A percentile compares a stretch with the other conserved stretches of the same genome.
Evolutionary conservation across 2,113 vertebrate genomes (phyloP).

Genomic region (Casuarius casuarius): DNA sequence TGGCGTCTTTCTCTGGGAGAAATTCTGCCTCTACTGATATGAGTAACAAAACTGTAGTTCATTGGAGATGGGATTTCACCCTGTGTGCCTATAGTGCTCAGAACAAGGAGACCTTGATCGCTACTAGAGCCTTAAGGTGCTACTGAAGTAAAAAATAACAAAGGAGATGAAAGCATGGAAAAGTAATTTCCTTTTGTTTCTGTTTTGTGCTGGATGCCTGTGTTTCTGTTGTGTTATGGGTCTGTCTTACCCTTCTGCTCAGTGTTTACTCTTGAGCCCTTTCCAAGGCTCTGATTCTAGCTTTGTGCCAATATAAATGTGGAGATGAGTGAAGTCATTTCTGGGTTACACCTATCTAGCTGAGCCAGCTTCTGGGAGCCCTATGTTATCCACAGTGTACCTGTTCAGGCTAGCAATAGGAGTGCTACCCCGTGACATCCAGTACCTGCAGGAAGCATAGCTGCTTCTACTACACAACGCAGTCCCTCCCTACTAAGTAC

Average conservation of each 20-base stretch:
- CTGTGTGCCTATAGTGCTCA: not conserved
- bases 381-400: not conserved
- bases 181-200: not conserved
- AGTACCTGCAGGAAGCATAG: not conserved
- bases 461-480: not conserved
- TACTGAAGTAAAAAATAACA: not conserved
- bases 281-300: slow-evolving; percentile 11
- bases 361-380: not conserved
- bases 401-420: not conserved
- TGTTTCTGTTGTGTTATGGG: not conserved
- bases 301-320: not conserved
- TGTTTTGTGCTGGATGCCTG: not conserved
- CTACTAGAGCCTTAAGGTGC: not conserved
- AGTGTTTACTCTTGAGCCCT: not conserved
- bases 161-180: not conserved
- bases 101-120: not conserved
- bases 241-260: not conserved
- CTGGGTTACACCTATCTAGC: not conserved
- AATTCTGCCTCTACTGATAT: not conserved
- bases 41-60: not conserved
- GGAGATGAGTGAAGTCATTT: slow-evolving; percentile 1
- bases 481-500: not conserved
- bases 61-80: not conserved
- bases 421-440: not conserved
- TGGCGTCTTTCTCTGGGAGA: not conserved